Conservation (phyloP, 2,888 invertebrate species). For the Piscicola geometra region DNA sequence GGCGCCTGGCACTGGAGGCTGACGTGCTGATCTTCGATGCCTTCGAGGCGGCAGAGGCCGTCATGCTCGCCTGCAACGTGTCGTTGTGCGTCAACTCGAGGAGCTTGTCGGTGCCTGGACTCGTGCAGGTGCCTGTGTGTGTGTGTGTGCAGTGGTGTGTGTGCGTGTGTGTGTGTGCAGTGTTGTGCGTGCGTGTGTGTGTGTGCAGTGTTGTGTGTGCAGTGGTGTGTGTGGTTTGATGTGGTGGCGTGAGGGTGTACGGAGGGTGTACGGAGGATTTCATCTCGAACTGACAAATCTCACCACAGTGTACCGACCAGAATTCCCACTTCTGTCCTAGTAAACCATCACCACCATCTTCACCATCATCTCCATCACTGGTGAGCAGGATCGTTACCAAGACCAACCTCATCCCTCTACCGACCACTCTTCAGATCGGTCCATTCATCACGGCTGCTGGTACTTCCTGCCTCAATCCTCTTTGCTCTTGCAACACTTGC, state of each 20-base stretch:
- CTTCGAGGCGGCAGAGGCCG: background rate
- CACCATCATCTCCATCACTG: background rate
- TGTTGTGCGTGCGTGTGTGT: background rate
- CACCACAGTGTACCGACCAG: background rate
- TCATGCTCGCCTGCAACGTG: background rate
- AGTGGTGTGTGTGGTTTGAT: background rate
- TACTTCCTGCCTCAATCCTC: no score
- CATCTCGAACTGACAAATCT: background rate
- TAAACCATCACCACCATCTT: background rate
- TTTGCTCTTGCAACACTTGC: no score
- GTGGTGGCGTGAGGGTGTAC: background rate
- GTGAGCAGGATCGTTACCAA: background rate
- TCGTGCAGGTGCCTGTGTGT: constrained; percentile 19
- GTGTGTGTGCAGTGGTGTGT: background rate
- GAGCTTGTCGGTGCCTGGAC: background rate
- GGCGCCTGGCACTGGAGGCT: no score
- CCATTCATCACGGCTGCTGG: background rate
- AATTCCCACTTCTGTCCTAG: background rate
- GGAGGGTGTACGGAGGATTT: background rate
- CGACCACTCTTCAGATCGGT: background rate
- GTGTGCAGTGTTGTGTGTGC: background rate
- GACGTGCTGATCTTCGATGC: no score
- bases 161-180: background rate
- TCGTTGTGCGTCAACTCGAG: constrained; percentile 3
- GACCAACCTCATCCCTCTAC: background rate